These are phyloP conservation scores for Aleadryas rufinucha DNA, from an alignment of 2,113 vertebrate species.

Conservation along the genomic window DNA sequence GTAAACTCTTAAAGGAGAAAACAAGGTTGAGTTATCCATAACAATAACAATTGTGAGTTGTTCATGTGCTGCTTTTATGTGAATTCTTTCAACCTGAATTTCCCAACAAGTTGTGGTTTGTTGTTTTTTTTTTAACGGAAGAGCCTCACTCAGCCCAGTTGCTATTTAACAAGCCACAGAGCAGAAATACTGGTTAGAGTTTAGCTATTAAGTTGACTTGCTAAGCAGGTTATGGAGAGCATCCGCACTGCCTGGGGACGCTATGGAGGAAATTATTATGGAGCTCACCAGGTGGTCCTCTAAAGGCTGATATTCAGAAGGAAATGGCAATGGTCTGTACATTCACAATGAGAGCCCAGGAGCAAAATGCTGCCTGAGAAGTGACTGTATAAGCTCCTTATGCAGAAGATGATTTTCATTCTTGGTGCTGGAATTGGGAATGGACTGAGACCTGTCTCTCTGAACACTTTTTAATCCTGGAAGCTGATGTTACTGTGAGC, in stretches of 20 bases:
- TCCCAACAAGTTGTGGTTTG: background rate
- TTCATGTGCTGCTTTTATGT: background rate
- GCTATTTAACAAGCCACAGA: background rate
- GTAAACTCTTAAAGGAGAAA: background rate
- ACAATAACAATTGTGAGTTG: background rate
- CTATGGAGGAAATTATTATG: background rate
- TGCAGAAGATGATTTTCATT: background rate
- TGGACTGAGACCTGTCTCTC: background rate
- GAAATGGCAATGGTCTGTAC: background rate
- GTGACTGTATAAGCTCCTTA: background rate
- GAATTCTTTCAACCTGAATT: background rate
- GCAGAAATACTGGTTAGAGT: background rate
- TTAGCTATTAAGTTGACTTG: background rate
- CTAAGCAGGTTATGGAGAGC: background rate
- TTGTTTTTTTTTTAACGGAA: background rate
- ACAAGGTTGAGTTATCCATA: background rate
- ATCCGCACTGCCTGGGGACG: background rate
- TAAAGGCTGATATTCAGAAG: background rate
- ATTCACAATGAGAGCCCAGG: background rate
- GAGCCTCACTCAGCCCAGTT: background rate
- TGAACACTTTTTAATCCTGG: background rate
- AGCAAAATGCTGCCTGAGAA: background rate
- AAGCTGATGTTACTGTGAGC: background rate
- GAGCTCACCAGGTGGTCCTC: background rate
- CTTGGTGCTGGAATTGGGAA: background rate